Evolutionary conservation across 2,888 invertebrate species (phyloP), one percentile per base, ranked within the genome.

Genomic region (Euzophera pinguis): DNA sequence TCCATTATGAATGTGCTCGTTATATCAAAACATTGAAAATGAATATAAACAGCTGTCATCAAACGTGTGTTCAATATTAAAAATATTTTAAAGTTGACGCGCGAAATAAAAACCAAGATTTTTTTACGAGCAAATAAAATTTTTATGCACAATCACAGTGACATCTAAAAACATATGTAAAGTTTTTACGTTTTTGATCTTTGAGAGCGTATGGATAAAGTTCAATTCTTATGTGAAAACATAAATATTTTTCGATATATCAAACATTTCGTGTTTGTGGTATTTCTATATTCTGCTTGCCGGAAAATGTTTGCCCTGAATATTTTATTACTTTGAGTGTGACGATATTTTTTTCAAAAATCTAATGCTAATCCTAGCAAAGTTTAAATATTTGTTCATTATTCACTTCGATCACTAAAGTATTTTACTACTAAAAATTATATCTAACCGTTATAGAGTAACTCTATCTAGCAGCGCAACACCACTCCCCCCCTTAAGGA

Each of bases 61-160:
- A 52, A 52, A 50, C 52, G 56, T 55, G 53, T 56, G 62, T 58
- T 61, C 59, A 61, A 64, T 60, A 69, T 62, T 55, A 43, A 47
- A 59, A 61, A 64, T 60, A 69, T 62, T 55, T 47, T 45, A 59
- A 60, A 63, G 61, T 56, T 65, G 59, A 51, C 50, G 45, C 53
- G 55, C 54, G 56, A 66, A 69, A 71, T 71, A 71, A 73, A 76
- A 73, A 65, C 58, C 59, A 38, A 57, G 59, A 62, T 70, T 70
- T 64, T 71, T 75, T 80, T 76, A 81, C 67, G 75, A 72, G 53
- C 63, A 65, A 66, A 66, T 78, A 68, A 78, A 77, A 71, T 62
- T 72, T 71, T 70, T 65, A 74, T 72, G 64, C 45, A 32, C 45
- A 32, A 45, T 45, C 32, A 32, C 45, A 45, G 32, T 45, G 14